Conservation (phyloP, 1,140 invertebrate species). For the Portunus trituberculatus region DNA sequence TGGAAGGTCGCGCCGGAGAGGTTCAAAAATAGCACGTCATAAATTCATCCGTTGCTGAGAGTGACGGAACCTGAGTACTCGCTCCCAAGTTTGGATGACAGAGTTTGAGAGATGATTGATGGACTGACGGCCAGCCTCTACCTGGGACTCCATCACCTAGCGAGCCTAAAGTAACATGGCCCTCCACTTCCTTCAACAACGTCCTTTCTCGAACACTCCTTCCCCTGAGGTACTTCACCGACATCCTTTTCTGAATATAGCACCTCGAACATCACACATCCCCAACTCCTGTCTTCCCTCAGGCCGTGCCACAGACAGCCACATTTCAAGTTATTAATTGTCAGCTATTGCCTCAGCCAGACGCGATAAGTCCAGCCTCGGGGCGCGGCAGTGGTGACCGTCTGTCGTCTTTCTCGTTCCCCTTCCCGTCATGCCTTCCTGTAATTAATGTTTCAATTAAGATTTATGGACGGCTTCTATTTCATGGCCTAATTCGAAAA, state of each 20-base stretch:
- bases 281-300: not conserved
- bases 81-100: not conserved
- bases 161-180: not conserved
- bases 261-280: not conserved
- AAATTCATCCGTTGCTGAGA: not conserved
- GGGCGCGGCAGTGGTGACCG: not conserved
- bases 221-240: not conserved
- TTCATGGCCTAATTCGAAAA: conserved; percentile 25
- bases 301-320: not conserved
- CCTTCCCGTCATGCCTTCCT: not conserved
- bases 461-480: conserved; percentile 40
- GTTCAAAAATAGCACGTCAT: not conserved
- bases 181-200: not conserved
- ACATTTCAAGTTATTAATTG: conserved; percentile 24
- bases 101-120: conserved; percentile 13
- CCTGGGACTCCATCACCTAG: not conserved
- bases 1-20: not conserved
- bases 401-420: not conserved
- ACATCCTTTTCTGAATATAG: not conserved
- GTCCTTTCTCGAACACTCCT: not conserved
- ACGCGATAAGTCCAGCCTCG: not conserved
- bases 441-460: conserved; percentile 21
- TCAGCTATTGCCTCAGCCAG: not conserved
- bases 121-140: conserved; percentile 7
- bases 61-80: conserved; percentile 1